Evolutionary conservation across 2,113 vertebrate species (phyloP).

Genomic region (Craseonycteris thonglongyai): DNA sequence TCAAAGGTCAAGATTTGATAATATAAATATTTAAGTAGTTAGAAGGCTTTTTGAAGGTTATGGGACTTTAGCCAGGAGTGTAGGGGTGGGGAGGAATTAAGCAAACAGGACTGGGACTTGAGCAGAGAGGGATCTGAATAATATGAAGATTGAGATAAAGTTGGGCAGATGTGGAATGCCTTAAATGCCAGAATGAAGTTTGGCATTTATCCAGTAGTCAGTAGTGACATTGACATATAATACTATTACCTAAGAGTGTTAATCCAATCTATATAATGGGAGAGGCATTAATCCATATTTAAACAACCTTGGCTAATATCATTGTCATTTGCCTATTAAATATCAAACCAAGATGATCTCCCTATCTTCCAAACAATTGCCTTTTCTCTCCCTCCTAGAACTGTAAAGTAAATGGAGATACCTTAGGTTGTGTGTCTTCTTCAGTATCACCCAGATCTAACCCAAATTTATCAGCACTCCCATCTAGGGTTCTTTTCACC

Average conservation of each 20-base stretch:
- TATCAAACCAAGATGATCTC: not conserved
- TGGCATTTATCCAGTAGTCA: constrained; percentile 19
- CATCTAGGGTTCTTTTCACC: not conserved
- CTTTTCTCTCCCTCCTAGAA: not conserved
- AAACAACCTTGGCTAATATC: constrained; percentile 20
- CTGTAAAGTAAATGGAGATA: not conserved
- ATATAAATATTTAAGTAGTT: not conserved
- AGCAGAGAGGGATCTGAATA: not conserved
- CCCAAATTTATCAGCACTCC: not conserved
- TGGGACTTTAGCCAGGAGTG: not conserved
- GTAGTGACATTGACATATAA: not conserved
- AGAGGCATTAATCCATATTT: constrained; percentile 55
- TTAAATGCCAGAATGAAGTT: constrained; percentile 31
- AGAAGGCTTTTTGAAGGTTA: constrained; percentile 22
- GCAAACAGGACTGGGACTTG: not conserved
- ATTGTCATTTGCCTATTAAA: constrained; percentile 18
- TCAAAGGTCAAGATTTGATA: not conserved
- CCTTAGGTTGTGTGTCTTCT: not conserved
- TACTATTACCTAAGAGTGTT: constrained; percentile 16
- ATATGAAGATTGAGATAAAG: not conserved
- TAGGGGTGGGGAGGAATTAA: not conserved
- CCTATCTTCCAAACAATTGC: not conserved
- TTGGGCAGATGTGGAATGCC: not conserved
- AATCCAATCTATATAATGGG: not conserved
- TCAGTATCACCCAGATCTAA: not conserved